Evolutionary conservation across 2,797 vertebrate genomes (phyloP).

Genomic region (Leuciscus waleckii): DNA sequence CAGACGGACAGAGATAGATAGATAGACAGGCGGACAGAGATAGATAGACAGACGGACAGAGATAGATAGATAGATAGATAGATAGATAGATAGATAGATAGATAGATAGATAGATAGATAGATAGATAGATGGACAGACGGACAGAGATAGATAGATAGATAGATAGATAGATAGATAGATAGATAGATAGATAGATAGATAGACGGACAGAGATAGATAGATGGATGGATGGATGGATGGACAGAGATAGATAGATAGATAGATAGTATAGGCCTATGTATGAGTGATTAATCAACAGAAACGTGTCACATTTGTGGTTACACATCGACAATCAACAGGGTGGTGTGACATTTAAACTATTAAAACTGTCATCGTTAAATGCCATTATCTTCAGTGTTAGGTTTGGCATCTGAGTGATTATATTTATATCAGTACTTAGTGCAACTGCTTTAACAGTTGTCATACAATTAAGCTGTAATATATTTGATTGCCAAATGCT

Average conservation of each 20-base stretch:
- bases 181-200: no score
- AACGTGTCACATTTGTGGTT: background rate
- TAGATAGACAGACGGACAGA: background rate
- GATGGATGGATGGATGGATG: background rate
- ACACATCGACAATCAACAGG: background rate
- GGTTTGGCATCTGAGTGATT: conserved; percentile 9
- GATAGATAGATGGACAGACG: background rate
- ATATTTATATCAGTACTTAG: background rate
- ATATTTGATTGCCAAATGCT: conserved; percentile 28
- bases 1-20: background rate
- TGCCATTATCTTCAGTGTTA: background rate
- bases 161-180: no score
- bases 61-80: background rate
- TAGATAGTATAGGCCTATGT: background rate
- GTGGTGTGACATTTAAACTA: background rate
- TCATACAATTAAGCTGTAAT: conserved; percentile 22
- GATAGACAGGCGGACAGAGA: background rate
- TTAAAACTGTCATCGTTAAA: background rate
- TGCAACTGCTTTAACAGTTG: background rate
- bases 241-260: background rate
- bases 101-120: background rate
- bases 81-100: background rate
- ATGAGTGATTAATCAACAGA: background rate
- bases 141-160: background rate
- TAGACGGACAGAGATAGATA: background rate